These are phyloP conservation scores for Okamejei kenojei DNA, from an alignment of 2,797 vertebrate species.

Conservation along the genomic window DNA sequence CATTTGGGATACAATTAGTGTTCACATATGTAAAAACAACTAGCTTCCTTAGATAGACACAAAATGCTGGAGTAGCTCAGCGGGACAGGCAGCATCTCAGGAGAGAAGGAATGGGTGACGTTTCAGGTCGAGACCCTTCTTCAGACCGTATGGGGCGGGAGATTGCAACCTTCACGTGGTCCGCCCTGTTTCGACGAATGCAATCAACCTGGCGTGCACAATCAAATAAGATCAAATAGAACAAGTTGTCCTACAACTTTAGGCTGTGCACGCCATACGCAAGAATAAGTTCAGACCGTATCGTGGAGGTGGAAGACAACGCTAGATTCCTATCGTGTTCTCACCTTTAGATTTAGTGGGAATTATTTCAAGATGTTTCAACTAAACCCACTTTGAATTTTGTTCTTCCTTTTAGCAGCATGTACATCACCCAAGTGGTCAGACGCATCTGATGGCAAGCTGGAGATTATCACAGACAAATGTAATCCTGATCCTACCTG, in stretches of 20 bases:
- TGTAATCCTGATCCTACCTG: neutral
- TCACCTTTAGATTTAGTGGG: neutral
- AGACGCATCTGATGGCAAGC: neutral
- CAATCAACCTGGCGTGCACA: no score
- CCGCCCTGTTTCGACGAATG: no score
- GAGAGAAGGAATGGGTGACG: no score
- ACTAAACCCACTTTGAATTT: neutral
- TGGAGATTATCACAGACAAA: neutral
- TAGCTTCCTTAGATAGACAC: no score
- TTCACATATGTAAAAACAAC: neutral
- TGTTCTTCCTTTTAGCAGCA: neutral
- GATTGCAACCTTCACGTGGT: no score
- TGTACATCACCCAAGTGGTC: neutral
- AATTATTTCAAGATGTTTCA: constrained; percentile 17
- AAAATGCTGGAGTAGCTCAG: no score
- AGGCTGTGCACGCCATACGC: no score
- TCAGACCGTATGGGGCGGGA: no score
- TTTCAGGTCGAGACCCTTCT: no score
- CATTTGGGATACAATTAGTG: neutral
- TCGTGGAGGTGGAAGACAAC: neutral
- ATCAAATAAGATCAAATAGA: no score
- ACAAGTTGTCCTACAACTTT: no score
- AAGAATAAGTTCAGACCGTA: neutral
- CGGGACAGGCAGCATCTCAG: no score
- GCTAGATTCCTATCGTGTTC: neutral